A percentile compares a stretch with the other conserved stretches of the same genome.
phyloP scores from a whole-genome alignment of 2,888 invertebrate species.

The Oligia fasciuncula region DNA sequence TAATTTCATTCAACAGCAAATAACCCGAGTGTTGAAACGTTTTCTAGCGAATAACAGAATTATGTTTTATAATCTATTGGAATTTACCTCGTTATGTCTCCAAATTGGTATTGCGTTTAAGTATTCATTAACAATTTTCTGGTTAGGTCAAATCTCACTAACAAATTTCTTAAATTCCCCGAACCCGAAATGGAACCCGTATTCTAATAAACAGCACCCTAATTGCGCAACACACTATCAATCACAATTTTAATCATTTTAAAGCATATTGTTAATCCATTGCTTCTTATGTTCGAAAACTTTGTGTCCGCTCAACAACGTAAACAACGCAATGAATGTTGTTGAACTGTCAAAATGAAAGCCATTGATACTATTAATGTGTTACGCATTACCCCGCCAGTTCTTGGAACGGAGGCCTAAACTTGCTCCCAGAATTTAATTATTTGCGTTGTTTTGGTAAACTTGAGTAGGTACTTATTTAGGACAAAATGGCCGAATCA shows the following conservation, averaged over 20 bases:
- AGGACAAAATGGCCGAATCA: conserved; percentile 2
- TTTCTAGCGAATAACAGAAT: background rate
- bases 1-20: background rate
- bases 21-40: background rate
- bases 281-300: too few relatives aligned
- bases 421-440: background rate
- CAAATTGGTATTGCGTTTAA: too few relatives aligned
- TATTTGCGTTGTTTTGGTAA: background rate
- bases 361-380: too few relatives aligned
- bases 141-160: background rate
- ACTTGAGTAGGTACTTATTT: background rate
- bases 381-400: too few relatives aligned
- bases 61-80: background rate
- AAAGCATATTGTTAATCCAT: too few relatives aligned
- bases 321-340: too few relatives aligned
- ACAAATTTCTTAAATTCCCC: background rate
- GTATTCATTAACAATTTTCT: background rate
- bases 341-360: too few relatives aligned
- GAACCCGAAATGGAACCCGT: background rate
- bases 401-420: background rate
- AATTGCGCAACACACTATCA: too few relatives aligned
- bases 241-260: too few relatives aligned
- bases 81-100: background rate
- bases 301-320: too few relatives aligned
- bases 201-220: background rate